phyloP scores from a whole-genome alignment of 2,797 vertebrate species.

The Thamnophis elegans region DNA sequence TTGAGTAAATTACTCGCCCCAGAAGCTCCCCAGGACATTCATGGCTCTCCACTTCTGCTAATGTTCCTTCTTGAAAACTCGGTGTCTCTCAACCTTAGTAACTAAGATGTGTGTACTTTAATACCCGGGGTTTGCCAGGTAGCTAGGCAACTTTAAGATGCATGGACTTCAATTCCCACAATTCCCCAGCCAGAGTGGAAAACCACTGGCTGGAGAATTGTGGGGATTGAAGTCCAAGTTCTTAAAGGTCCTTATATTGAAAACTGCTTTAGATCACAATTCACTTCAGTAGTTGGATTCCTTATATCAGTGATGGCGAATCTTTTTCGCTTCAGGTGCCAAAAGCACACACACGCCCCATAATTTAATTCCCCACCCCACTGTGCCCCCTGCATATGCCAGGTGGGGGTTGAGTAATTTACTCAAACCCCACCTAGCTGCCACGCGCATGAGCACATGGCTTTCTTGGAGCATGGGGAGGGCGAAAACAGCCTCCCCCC shows the following conservation, averaged over 20 bases:
- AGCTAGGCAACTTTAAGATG: background rate
- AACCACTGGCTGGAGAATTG: background rate
- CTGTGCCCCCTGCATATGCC: no score
- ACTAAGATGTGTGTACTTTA: background rate
- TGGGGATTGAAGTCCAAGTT: background rate
- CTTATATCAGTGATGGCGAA: no score
- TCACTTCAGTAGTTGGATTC: background rate
- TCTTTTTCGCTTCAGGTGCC: no score
- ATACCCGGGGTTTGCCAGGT: background rate
- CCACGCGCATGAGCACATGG: no score
- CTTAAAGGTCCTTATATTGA: background rate
- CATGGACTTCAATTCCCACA: background rate
- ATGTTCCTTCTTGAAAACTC: background rate
- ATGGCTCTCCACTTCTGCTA: background rate
- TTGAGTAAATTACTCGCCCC: background rate
- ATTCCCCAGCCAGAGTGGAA: background rate
- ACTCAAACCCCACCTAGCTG: no score
- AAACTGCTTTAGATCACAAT: background rate
- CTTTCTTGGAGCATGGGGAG: no score
- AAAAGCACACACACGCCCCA: no score
- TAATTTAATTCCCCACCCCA: no score
- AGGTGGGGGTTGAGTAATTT: no score
- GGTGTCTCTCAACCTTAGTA: background rate
- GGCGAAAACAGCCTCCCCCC: no score
- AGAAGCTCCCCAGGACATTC: background rate